Evolutionary conservation across 2,888 invertebrate species (phyloP), one percentile per base, ranked within the genome.

Genomic region (Petrolisthes manimaculis): DNA sequence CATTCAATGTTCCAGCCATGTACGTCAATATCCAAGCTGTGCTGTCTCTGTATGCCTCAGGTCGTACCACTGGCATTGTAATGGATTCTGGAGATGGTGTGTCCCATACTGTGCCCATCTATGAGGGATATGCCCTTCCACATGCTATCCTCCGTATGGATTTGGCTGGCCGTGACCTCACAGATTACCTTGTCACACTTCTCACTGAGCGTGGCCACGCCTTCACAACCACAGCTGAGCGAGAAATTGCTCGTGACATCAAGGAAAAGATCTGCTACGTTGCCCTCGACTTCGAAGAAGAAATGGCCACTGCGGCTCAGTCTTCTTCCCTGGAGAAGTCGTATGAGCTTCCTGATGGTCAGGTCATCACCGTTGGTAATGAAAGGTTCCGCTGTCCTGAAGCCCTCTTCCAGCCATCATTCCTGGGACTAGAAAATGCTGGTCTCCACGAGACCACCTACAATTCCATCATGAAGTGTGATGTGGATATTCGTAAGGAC

Each of bases 111-210:
- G 86, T 86, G 93, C 78, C 61, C 61, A 61, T 61, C 61, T 61
- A 61, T 18, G 61, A 61, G 18, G 61, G 61, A 18, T 61, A 61
- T 61, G 61, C 61, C 61, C 61, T 61, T 18, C 61, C 61, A 0
- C 61, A 61, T 61, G 61, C 61, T 18, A 94, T 93, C 87, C 83
- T 88, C 54, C 83, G 87, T 83, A 75, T 88, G 14, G 87, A 88
- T 94, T 96, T 98, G 95, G 97, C 97, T 93, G 98, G 97, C 93
- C 97, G 98, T 93, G 97, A 98, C 94, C 95, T 98, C 94, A 98
- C 97, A 94, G 97, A 97, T 95, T 98, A 98, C 95, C 95, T 98
- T 18, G 18, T 61, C 12, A 61, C 61, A 9, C 9, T 61, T 61
- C 61, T 61, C 12, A 61, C 61, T 61, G 61, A 61, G 61, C 61